A percentile compares a stretch with the other conserved stretches of the same genome.
Evolutionary conservation across 2,888 invertebrate genomes (phyloP).

Genomic region (Frankliniella intonsa): DNA sequence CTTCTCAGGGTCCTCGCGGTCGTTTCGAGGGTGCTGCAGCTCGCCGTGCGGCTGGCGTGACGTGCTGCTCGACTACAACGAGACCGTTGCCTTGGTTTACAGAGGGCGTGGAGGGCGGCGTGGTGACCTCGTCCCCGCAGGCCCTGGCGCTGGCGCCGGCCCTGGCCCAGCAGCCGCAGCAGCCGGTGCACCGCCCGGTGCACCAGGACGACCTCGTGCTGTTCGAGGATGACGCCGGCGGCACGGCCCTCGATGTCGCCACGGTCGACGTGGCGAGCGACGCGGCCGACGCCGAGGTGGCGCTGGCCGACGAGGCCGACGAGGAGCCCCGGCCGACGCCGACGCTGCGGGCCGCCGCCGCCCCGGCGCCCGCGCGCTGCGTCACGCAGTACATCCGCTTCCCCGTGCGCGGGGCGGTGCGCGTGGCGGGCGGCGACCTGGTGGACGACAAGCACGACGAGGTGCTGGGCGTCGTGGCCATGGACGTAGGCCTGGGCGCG

Average conservation of each 20-base stretch:
- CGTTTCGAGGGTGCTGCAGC: not conserved
- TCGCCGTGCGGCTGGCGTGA: not conserved
- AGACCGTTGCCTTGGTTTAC: not conserved
- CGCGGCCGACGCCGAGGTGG: not conserved
- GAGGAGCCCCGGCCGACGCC: not conserved
- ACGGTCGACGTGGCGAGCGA: slow-evolving; percentile 18
- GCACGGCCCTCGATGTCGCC: slow-evolving; percentile 2
- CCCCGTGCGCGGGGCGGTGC: slow-evolving; percentile 8
- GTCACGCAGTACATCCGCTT: slow-evolving; percentile 15
- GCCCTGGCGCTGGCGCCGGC: not conserved
- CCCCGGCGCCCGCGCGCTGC: not conserved
- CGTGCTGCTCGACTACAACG: not conserved
- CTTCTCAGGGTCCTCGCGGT: not conserved
- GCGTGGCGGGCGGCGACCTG: slow-evolving; percentile 11
- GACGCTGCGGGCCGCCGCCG: not conserved
- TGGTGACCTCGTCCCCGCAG: not conserved
- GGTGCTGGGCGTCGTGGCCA: slow-evolving; percentile 5
- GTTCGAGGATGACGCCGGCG: slow-evolving; percentile 15
- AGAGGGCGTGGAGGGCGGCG: slow-evolving; percentile 1
- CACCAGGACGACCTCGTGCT: not conserved
- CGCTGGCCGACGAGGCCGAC: not conserved
- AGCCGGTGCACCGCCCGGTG: not conserved
- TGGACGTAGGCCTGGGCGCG: not conserved
- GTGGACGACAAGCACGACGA: slow-evolving; percentile 9
- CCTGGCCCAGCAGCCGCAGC: not conserved